Evolutionary conservation across 2,113 vertebrate species (phyloP), one percentile per base, ranked within the genome.

Genomic region (Neofelis nebulosa): DNA sequence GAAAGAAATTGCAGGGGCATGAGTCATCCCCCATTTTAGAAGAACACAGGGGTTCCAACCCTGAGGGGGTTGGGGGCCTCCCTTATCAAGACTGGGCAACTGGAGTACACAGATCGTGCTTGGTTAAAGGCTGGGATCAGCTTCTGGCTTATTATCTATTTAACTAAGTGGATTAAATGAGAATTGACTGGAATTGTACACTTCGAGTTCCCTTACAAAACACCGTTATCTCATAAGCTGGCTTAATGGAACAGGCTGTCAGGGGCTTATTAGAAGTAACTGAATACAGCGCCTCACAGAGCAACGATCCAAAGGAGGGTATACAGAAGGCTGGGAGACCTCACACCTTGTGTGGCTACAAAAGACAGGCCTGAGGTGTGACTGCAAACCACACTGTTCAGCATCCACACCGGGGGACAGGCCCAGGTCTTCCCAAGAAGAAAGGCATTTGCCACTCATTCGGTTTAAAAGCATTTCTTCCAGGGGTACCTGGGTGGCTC

Each of bases 101-200:
- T 73, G 23, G 94, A 94, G 89, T 81, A 11, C 31, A 55, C 33
- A 97, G 84, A 68, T 27, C 4, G 3, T 71, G 63, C 87, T 79
- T 69, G 50, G 88, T 86, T 65, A 29, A 90, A 94, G 71, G 78
- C 61, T 86, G 23, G 71, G 88, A 93, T 94, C 92, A 50, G 81
- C 94, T 95, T 88, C 68, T 91, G 65, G 31, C 79, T 94, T 94
- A 95, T 94, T 95, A 89, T 94, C 95, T 97, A 4, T 86, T 95
- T 91, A 98, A 97, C 95, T 91, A 89, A 94, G 79, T 96, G 73
- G 86, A 73, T 97, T 95, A 79, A 97, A 78, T 91, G 96, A 92
- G 96, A 96, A 95, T 89, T 83, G 94, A 41, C 94, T 98, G 82
- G 93, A 94, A 93, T 33, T 48, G 55, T 83, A 94, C 91, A 87